Evolutionary conservation across 2,888 invertebrate species (phyloP).

Genomic region (Empis stercorea): DNA sequence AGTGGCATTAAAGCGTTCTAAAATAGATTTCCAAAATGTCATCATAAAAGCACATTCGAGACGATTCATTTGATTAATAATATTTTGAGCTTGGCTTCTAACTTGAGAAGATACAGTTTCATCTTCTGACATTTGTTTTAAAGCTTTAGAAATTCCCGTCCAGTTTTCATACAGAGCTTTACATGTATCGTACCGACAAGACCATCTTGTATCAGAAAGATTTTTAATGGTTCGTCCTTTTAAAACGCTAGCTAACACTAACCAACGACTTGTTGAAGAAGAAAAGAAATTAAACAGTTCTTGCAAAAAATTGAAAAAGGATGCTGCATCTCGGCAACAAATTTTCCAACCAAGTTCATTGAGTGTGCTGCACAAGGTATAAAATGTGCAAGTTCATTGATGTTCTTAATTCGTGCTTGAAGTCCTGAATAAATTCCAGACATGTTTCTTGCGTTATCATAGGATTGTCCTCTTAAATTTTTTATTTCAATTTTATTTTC

Average conservation of each 20-base stretch:
- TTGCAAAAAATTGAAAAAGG: conserved; percentile 1
- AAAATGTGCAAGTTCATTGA: background rate
- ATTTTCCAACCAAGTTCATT: background rate
- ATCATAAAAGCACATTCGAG: no score
- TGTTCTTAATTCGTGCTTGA: background rate
- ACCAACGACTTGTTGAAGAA: conserved; percentile 1
- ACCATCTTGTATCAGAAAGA: background rate
- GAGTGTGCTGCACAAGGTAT: background rate
- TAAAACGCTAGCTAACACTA: background rate
- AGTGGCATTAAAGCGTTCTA: no score
- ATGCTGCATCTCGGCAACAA: background rate
- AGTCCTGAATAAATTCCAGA: background rate
- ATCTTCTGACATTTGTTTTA: no score
- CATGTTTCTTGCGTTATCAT: background rate
- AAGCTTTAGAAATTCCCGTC: no score
- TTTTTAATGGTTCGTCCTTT: background rate
- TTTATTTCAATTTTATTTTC: conserved; percentile 1
- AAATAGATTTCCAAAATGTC: no score
- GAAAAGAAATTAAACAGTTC: background rate
- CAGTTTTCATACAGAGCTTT: no score
- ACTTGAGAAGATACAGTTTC: no score
- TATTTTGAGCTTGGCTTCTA: no score
- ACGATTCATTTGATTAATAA: no score
- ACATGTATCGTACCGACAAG: no score
- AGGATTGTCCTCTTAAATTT: background rate